These are phyloP conservation scores for Dryocosmus kuriphilus DNA, from an alignment of 2,888 invertebrate genomes.

Conservation along the genomic window DNA sequence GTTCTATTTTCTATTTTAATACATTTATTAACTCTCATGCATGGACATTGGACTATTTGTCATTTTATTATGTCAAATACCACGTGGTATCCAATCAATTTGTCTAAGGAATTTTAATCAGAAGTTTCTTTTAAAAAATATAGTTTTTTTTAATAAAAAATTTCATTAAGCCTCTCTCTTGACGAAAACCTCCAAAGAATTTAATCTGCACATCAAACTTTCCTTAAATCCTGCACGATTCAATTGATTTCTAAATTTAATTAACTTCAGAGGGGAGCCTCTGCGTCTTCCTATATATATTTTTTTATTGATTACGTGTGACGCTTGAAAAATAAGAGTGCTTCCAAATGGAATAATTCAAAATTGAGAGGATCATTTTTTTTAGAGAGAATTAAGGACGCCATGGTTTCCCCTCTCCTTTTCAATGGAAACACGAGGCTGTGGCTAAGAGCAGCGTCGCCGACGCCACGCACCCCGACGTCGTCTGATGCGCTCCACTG, in stretches of 20 bases:
- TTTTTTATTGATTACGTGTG: too few relatives aligned
- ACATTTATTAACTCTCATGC: neutral
- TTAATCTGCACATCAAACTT: too few relatives aligned
- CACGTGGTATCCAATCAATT: neutral
- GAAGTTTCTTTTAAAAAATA: too few relatives aligned
- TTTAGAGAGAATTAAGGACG: constrained; percentile 26
- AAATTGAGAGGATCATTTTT: constrained; percentile 12
- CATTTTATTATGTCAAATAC: neutral
- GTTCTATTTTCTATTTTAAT: neutral
- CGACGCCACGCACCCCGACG: constrained; percentile 67
- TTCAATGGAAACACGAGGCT: constrained; percentile 43
- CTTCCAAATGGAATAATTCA: neutral
- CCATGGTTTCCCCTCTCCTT: constrained; percentile 22
- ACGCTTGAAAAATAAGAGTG: too few relatives aligned
- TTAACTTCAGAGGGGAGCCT: too few relatives aligned
- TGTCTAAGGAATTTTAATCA: too few relatives aligned
- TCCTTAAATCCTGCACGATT: too few relatives aligned
- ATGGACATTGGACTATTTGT: neutral
- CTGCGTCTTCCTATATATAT: too few relatives aligned
- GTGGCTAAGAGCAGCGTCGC: constrained; percentile 64
- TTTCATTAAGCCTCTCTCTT: too few relatives aligned
- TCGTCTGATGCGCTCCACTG: constrained; percentile 76
- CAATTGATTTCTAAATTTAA: too few relatives aligned
- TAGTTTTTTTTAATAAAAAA: too few relatives aligned
- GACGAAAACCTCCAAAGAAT: too few relatives aligned